Conservation (phyloP, 2,113 vertebrate species). For the Nesospiza acunhae region DNA sequence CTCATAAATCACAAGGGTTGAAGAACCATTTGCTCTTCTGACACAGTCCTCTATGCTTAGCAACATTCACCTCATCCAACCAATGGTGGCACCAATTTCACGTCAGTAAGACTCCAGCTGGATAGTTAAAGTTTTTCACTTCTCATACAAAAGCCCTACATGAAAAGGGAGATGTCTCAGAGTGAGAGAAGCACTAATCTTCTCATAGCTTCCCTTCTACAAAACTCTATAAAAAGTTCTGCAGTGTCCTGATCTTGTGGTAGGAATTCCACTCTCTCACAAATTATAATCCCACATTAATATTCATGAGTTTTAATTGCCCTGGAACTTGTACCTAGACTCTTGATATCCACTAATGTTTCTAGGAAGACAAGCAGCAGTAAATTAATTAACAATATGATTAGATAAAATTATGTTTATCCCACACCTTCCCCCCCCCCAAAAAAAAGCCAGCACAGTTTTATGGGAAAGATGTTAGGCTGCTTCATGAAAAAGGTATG, state of each 20-base stretch:
- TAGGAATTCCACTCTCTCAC: not conserved
- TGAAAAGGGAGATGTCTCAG: not conserved
- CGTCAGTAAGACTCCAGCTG: not conserved
- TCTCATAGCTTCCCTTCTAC: not conserved
- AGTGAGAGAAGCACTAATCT: not conserved
- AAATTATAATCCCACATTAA: not conserved
- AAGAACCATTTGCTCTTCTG: not conserved
- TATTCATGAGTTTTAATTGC: not conserved
- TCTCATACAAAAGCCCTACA: not conserved
- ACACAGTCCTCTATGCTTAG: not conserved
- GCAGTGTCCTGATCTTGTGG: not conserved
- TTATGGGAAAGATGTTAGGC: not conserved
- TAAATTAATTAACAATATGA: not conserved
- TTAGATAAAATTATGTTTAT: not conserved
- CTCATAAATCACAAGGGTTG: not conserved
- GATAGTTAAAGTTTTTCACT: not conserved
- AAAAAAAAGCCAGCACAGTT: not conserved
- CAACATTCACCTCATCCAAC: not conserved
- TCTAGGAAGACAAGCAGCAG: not conserved
- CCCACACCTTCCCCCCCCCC: rapidly evolving
- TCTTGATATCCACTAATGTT: not conserved
- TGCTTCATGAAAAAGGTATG: not conserved
- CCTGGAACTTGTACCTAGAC: not conserved
- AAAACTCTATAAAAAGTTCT: not conserved
- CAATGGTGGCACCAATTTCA: not conserved